Conservation (phyloP, 2,113 vertebrate genomes). For the Sander lucioperca region DNA sequence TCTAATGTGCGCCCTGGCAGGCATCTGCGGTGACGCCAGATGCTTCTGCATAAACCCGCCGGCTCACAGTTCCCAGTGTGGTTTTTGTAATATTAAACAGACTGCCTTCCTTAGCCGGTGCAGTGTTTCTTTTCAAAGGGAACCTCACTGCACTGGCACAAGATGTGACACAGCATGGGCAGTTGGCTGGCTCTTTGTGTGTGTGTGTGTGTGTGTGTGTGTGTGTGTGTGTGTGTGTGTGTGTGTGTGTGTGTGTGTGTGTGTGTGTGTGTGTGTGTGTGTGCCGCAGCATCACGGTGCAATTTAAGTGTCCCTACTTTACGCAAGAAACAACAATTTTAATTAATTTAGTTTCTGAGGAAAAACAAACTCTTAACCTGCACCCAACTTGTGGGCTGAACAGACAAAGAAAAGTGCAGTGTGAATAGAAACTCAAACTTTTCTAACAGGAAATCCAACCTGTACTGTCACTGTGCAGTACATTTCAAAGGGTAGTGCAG, state of each 20-base stretch:
- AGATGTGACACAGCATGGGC: slow-evolving; percentile 52
- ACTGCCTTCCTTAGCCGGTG: slow-evolving; percentile 48
- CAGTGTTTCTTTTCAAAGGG: slow-evolving; percentile 43
- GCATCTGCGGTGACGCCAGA: slow-evolving; percentile 71
- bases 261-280: slow-evolving; percentile 22
- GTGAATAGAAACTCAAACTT: neutral
- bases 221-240: neutral
- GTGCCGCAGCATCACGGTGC: neutral
- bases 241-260: neutral
- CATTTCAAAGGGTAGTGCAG: neutral
- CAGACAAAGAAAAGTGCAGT: neutral
- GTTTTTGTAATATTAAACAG: slow-evolving; percentile 76
- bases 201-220: slow-evolving; percentile 8
- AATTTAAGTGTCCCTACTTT: slow-evolving; percentile 30
- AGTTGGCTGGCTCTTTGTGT: slow-evolving; percentile 31
- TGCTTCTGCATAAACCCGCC: slow-evolving; percentile 68
- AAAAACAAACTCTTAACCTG: slow-evolving; percentile 21
- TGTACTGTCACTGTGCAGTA: neutral
- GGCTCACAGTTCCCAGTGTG: slow-evolving; percentile 58
- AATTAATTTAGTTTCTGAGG: slow-evolving; percentile 13
- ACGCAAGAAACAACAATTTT: neutral
- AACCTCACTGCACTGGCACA: slow-evolving; percentile 64
- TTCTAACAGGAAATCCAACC: neutral
- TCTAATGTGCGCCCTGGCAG: slow-evolving; percentile 75
- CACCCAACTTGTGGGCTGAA: neutral